These are phyloP conservation scores for Heteronetta atricapilla DNA, from an alignment of 2,113 vertebrate species.

Conservation along the genomic window DNA sequence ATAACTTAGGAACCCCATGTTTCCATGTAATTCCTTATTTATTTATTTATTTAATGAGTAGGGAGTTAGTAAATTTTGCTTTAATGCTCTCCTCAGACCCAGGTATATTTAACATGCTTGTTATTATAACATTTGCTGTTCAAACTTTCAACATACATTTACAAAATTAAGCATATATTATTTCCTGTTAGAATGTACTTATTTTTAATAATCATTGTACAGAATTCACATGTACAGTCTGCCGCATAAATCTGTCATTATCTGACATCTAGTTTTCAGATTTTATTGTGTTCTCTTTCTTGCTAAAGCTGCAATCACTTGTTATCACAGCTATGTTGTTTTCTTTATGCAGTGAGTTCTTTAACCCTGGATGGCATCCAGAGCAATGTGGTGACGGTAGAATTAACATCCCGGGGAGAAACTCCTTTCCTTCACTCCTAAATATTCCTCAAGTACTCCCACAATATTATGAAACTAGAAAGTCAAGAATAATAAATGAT, in stretches of 20 bases:
- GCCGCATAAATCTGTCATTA: neutral
- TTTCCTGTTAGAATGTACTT: neutral
- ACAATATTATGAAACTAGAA: neutral
- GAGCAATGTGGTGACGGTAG: neutral
- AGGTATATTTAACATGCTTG: neutral
- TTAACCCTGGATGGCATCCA: neutral
- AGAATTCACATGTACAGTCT: neutral
- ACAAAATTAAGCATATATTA: neutral
- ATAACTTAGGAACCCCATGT: neutral
- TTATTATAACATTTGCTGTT: neutral
- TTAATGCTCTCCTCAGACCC: neutral
- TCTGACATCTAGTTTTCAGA: neutral
- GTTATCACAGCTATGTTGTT: neutral
- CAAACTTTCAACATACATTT: neutral
- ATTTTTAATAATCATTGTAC: neutral
- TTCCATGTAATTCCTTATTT: neutral
- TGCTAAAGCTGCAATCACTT: neutral
- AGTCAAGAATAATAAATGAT: neutral
- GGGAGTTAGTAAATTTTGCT: neutral
- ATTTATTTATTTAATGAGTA: neutral
- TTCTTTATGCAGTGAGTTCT: neutral
- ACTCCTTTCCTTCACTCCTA: neutral
- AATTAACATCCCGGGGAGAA: neutral
- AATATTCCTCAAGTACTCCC: neutral
- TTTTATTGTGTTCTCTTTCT: neutral